phyloP scores from a whole-genome alignment of 2,113 vertebrate genomes.

The Pachypanchax playfairii region DNA sequence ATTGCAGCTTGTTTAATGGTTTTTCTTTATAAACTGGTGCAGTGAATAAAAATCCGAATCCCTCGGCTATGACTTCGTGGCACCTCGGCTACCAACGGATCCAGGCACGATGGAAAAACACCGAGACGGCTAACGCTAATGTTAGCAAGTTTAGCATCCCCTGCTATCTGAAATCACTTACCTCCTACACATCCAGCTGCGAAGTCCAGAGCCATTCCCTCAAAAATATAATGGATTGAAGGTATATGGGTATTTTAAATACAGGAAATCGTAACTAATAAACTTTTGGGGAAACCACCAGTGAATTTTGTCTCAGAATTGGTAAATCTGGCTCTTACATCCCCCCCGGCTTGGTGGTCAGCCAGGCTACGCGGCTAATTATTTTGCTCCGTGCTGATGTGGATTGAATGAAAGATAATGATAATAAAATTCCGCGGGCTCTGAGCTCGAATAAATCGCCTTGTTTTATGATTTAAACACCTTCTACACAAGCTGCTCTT shows the following conservation, averaged over 20 bases:
- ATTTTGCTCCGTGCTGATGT: slow-evolving; percentile 16
- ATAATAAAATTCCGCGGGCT: too few relatives aligned
- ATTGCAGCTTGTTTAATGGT: not conserved
- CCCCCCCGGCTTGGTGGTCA: slow-evolving; percentile 26
- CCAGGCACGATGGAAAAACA: slow-evolving; percentile 9
- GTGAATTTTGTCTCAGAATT: not conserved
- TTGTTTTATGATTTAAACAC: slow-evolving; percentile 19
- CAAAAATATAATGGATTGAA: slow-evolving; percentile 1
- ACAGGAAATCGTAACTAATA: not conserved
- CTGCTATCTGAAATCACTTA: slow-evolving; percentile 50
- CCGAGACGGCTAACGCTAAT: slow-evolving; percentile 33
- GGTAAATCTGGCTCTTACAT: not conserved
- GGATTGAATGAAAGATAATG: not conserved
- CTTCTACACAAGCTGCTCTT: not conserved
- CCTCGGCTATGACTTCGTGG: not conserved
- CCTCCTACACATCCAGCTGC: slow-evolving; percentile 80
- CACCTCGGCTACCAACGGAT: not conserved
- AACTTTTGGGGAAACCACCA: not conserved
- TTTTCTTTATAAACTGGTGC: not conserved
- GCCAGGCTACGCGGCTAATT: slow-evolving; percentile 13
- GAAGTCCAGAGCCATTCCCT: slow-evolving; percentile 80
- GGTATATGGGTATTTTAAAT: slow-evolving; percentile 1
- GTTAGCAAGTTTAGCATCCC: slow-evolving; percentile 1
- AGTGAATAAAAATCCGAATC: too few relatives aligned
- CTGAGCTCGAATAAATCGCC: not conserved